Conservation (phyloP, 2,113 vertebrate genomes). For the Grantiella picta region DNA sequence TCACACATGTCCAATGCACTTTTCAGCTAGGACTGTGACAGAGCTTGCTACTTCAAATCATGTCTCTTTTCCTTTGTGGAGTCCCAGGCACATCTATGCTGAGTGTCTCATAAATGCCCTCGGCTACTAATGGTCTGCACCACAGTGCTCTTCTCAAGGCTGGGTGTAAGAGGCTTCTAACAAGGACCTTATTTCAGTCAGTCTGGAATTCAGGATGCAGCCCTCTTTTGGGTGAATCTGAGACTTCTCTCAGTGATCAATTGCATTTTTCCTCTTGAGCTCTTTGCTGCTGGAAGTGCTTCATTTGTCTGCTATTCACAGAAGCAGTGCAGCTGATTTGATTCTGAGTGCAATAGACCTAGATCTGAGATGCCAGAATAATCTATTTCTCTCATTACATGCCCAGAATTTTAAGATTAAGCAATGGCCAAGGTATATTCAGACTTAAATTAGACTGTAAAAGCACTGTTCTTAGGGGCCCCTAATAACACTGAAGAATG, state of each 20-base stretch:
- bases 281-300: not conserved
- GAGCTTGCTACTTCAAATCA: not conserved
- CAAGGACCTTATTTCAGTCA: not conserved
- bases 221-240: not conserved
- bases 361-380: not conserved
- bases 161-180: not conserved
- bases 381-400: not conserved
- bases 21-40: not conserved
- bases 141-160: not conserved
- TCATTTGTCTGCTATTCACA: constrained; percentile 4
- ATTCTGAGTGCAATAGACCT: not conserved
- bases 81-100: not conserved
- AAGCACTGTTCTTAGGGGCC: not conserved
- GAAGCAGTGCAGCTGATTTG: not conserved
- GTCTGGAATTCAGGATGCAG: not conserved
- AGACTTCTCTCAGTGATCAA: not conserved
- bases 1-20: not conserved
- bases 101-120: not conserved
- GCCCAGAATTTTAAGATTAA: constrained; percentile 4
- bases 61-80: not conserved
- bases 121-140: not conserved
- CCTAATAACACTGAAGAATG: not conserved
- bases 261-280: not conserved
- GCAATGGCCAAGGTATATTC: not conserved
- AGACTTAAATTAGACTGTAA: constrained; percentile 5